A percentile compares a stretch with the other conserved stretches of the same genome.
Conservation (phyloP, 92 coral and sea anemone genomes). For the Palythoa grandis region DNA sequence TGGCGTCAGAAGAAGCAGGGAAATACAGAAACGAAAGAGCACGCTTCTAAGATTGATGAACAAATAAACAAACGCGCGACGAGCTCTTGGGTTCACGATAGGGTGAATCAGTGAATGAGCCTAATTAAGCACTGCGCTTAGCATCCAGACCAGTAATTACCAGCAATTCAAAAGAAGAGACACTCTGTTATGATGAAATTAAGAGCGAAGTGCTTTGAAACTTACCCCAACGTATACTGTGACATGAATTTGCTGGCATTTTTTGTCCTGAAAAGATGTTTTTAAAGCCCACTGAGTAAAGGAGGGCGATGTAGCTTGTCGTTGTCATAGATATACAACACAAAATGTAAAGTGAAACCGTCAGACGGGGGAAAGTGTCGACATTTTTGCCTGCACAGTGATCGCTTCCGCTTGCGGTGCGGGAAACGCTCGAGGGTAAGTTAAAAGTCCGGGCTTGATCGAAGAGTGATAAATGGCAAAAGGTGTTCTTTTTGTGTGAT, state of each 20-base stretch:
- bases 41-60: slow-evolving; percentile 36
- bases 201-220: slow-evolving; percentile 12
- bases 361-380: slow-evolving; percentile 20
- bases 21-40: slow-evolving; percentile 56
- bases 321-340: slow-evolving; percentile 34
- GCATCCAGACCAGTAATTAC: slow-evolving; percentile 77
- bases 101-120: slow-evolving; percentile 51
- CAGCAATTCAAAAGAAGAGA: slow-evolving; percentile 54
- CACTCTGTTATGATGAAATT: slow-evolving; percentile 48
- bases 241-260: slow-evolving; percentile 41
- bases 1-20: slow-evolving; percentile 50
- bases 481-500: slow-evolving; percentile 5
- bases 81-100: slow-evolving; percentile 37
- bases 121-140: slow-evolving; percentile 77
- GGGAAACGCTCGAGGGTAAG: slow-evolving; percentile 36
- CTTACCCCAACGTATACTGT: slow-evolving; percentile 44
- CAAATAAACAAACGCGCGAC: neutral
- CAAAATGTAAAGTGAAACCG: slow-evolving; percentile 31
- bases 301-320: neutral
- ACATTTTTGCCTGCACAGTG: slow-evolving; percentile 31
- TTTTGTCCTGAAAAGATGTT: slow-evolving; percentile 11
- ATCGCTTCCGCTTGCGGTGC: slow-evolving; percentile 46
- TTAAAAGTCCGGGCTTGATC: slow-evolving; percentile 16
- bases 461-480: slow-evolving; percentile 35
- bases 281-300: slow-evolving; percentile 8